Conservation (phyloP, 2,113 vertebrate species). For the Callopanchax toddi region DNA sequence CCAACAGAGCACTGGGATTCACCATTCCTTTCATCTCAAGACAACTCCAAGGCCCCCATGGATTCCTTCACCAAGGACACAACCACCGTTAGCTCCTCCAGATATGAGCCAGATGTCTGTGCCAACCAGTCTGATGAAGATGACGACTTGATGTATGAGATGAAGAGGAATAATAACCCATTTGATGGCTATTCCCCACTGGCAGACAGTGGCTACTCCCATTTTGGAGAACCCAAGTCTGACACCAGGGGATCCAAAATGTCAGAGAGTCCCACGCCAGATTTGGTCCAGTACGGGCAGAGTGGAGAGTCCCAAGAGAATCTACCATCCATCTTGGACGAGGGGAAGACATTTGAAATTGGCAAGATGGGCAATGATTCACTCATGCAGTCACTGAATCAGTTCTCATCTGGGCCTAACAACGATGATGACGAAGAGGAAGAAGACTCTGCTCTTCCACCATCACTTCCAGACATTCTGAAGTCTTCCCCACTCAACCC, state of each 20-base stretch:
- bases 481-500: conserved; percentile 90
- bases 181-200: conserved; percentile 76
- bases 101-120: conserved; percentile 59
- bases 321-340: conserved; percentile 77
- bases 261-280: conserved; percentile 92
- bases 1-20: conserved; percentile 76
- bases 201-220: conserved; percentile 67
- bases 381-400: conserved; percentile 78
- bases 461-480: conserved; percentile 91
- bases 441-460: conserved; percentile 80
- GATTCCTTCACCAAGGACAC: conserved; percentile 72
- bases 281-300: conserved; percentile 91
- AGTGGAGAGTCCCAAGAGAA: conserved; percentile 84
- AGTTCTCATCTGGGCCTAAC: conserved; percentile 82
- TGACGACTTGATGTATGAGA: conserved; percentile 75
- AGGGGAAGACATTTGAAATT: conserved; percentile 84
- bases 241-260: conserved; percentile 75
- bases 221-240: conserved; percentile 72
- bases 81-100: conserved; percentile 57
- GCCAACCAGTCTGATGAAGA: conserved; percentile 72
- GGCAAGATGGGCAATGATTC: conserved; percentile 81
- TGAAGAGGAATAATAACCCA: conserved; percentile 75
- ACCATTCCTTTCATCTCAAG: conserved; percentile 69
- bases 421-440: conserved; percentile 67
- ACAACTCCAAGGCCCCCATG: conserved; percentile 70